phyloP scores from a whole-genome alignment of 2,888 invertebrate genomes.

The Nesidiocoris tenuis region DNA sequence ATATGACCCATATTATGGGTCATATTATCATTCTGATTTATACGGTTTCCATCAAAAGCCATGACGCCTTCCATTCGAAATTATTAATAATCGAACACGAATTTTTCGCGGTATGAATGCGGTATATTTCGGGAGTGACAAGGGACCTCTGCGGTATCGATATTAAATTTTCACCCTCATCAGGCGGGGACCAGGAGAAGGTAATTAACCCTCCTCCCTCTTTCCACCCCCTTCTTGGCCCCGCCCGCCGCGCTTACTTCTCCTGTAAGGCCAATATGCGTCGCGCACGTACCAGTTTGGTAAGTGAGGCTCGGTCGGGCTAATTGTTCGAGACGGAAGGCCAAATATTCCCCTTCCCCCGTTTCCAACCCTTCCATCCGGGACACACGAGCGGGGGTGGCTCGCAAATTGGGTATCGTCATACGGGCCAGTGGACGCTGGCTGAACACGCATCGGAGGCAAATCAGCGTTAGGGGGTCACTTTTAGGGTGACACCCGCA shows the following conservation, averaged over 20 bases:
- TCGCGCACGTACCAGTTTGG: neutral
- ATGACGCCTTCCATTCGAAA: too few species aligned
- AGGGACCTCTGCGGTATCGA: neutral
- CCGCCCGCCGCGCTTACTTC: too few species aligned
- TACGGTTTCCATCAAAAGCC: too few species aligned
- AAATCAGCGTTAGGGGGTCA: neutral
- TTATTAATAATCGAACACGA: too few species aligned
- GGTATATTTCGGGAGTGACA: neutral
- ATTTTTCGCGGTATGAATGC: neutral
- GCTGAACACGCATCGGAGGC: neutral
- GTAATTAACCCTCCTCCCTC: neutral
- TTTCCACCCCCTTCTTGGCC: neutral
- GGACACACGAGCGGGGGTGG: neutral
- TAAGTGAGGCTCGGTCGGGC: neutral
- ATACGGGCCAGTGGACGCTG: neutral
- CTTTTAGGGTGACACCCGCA: too few species aligned
- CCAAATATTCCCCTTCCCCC: neutral
- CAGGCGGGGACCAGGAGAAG: neutral
- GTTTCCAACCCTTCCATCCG: neutral
- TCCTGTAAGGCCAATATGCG: neutral
- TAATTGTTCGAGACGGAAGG: neutral
- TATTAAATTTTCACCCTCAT: neutral
- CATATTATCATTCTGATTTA: too few species aligned
- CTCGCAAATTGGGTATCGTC: neutral
- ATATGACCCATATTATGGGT: too few species aligned